Evolutionary conservation across 2,113 vertebrate genomes (phyloP).

Genomic region (Scophthalmus maximus): DNA sequence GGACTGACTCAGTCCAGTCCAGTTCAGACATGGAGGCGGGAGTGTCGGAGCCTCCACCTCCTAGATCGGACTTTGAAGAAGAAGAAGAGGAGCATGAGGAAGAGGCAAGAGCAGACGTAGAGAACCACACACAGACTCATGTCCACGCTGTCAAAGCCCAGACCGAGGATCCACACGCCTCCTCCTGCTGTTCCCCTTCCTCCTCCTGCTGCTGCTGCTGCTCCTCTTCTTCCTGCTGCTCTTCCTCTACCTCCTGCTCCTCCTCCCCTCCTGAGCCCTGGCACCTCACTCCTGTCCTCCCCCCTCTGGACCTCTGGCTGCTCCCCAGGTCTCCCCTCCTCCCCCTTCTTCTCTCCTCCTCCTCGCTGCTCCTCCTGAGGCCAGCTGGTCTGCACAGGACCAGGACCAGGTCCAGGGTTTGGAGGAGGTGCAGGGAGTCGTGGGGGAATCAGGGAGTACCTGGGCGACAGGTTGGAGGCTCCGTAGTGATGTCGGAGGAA

Average conservation of each 20-base stretch:
- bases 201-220: neutral
- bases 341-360: constrained; percentile 7
- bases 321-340: accelerated
- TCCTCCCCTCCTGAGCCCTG: neutral
- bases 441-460: constrained; percentile 62
- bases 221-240: too few species aligned
- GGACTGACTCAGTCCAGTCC: neutral
- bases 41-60: constrained; percentile 85
- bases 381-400: neutral
- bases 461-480: constrained; percentile 81
- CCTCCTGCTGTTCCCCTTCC: constrained; percentile 21
- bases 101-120: constrained; percentile 89
- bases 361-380: constrained; percentile 5
- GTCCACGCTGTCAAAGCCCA: constrained; percentile 94
- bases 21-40: constrained; percentile 78
- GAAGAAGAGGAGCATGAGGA: constrained; percentile 96
- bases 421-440: neutral
- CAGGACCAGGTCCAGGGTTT: neutral
- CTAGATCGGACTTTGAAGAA: constrained; percentile 91
- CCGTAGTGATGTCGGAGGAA: constrained; percentile 90
- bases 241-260: neutral
- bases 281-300: constrained; percentile 3
- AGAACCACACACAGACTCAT: constrained; percentile 95
- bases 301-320: neutral
- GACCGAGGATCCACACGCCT: constrained; percentile 83